Percentiles rank a stretch among this genome's conserved stretches.
phyloP scores from a whole-genome alignment of 2,797 vertebrate genomes.

The Chiloscyllium punctatum region DNA sequence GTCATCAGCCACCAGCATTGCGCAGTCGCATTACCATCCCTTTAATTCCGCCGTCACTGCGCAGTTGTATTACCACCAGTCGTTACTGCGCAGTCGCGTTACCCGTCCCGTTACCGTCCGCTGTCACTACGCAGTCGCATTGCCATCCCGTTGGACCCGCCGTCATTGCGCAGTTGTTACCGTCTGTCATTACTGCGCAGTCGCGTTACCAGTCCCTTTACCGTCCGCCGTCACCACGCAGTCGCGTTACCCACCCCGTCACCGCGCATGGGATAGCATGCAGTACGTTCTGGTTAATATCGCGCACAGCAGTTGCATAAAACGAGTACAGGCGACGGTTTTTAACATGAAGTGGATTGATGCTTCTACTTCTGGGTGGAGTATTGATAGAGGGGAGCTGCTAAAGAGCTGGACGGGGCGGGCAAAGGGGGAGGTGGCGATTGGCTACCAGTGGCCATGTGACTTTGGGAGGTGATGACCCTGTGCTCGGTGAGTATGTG shows the following conservation, averaged over 20 bases:
- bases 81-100: too few relatives aligned
- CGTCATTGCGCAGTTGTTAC: too few relatives aligned
- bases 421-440: neutral
- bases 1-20: too few relatives aligned
- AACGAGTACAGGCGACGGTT: neutral
- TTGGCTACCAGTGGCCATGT: neutral
- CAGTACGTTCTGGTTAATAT: neutral
- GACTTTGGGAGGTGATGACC: neutral
- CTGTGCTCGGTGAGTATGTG: neutral
- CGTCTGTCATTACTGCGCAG: neutral
- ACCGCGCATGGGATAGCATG: neutral
- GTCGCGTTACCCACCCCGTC: too few relatives aligned
- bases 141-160: neutral
- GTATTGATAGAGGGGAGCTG: neutral
- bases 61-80: too few relatives aligned
- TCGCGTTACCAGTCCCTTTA: neutral
- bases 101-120: too few relatives aligned
- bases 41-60: too few relatives aligned
- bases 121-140: neutral
- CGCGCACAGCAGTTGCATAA: neutral
- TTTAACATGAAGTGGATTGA: too few relatives aligned
- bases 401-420: neutral
- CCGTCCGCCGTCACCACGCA: neutral
- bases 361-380: neutral
- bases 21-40: too few relatives aligned